phyloP scores from a whole-genome alignment of 2,888 invertebrate species.

The Stegana nigrithorax region DNA sequence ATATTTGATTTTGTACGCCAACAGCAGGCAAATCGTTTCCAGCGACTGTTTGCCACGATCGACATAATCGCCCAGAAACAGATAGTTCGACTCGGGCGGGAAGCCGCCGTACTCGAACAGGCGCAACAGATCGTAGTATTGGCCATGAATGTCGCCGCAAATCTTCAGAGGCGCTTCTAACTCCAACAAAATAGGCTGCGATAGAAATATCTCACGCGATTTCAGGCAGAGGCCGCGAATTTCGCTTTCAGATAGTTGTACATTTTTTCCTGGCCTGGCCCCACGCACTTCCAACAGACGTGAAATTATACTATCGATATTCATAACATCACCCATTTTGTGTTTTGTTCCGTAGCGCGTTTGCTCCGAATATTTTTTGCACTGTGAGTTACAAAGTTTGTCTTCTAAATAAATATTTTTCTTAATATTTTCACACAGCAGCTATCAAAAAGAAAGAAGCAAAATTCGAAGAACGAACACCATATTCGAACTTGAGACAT shows the following conservation, averaged over 20 bases:
- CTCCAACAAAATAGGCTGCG: constrained; percentile 97
- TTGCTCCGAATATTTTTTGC: constrained; percentile 37
- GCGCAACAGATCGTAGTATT: constrained; percentile 97
- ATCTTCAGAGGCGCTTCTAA: constrained; percentile 99
- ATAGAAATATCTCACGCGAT: constrained; percentile 98
- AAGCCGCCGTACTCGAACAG: constrained; percentile 99
- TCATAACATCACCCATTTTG: constrained; percentile 66
- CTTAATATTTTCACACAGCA: constrained; percentile 56
- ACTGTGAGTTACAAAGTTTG: constrained; percentile 43
- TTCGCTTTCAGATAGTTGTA: constrained; percentile 98
- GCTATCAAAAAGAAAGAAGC: constrained; percentile 51
- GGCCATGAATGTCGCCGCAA: constrained; percentile 98
- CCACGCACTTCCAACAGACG: constrained; percentile 80
- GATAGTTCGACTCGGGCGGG: constrained; percentile 98
- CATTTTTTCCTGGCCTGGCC: constrained; percentile 99
- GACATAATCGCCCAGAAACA: constrained; percentile 98
- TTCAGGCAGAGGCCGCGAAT: constrained; percentile 97
- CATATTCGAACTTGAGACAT: too few relatives aligned
- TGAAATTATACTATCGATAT: constrained; percentile 67
- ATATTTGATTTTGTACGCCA: constrained; percentile 99
- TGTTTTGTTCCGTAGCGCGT: constrained; percentile 34
- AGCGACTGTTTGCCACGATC: constrained; percentile 98
- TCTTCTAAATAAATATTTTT: constrained; percentile 40
- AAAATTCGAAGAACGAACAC: constrained; percentile 11
- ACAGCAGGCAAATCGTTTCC: constrained; percentile 96